These are phyloP conservation scores for Nematostella vectensis DNA, from an alignment of 92 coral and sea anemone genomes.

Conservation along the genomic window DNA sequence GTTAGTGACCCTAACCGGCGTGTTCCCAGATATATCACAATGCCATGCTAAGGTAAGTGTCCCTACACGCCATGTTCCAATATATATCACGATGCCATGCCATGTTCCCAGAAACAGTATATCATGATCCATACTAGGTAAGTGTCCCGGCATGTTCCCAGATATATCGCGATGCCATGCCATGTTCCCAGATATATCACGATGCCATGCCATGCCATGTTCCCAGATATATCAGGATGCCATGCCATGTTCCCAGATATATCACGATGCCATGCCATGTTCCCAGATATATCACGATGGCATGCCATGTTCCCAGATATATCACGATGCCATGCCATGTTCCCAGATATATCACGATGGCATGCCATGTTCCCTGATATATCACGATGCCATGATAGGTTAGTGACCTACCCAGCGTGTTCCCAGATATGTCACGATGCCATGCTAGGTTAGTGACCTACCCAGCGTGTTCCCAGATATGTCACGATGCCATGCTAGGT, in stretches of 20 bases:
- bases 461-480: neutral
- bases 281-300: too few relatives aligned
- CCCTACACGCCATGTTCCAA: constrained; percentile 59
- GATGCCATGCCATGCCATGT: constrained; percentile 60
- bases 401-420: constrained; percentile 51
- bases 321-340: too few relatives aligned
- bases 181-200: constrained; percentile 79
- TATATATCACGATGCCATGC: too few relatives aligned
- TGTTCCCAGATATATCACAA: too few relatives aligned
- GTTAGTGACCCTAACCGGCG: neutral
- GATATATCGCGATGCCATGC: too few relatives aligned
- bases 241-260: constrained; percentile 79
- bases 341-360: too few relatives aligned
- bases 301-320: too few relatives aligned
- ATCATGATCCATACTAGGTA: constrained; percentile 59
- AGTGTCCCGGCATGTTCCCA: neutral
- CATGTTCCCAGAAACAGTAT: constrained; percentile 67
- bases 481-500: too few relatives aligned
- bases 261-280: constrained; percentile 72
- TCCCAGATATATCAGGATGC: too few relatives aligned
- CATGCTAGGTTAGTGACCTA: constrained; percentile 55
- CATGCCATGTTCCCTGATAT: too few relatives aligned
- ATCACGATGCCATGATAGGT: too few relatives aligned
- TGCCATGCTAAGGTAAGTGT: too few relatives aligned
- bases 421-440: constrained; percentile 70